phyloP scores from a whole-genome alignment of 1,140 invertebrate genomes.

The Parasteatoda tepidariorum region DNA sequence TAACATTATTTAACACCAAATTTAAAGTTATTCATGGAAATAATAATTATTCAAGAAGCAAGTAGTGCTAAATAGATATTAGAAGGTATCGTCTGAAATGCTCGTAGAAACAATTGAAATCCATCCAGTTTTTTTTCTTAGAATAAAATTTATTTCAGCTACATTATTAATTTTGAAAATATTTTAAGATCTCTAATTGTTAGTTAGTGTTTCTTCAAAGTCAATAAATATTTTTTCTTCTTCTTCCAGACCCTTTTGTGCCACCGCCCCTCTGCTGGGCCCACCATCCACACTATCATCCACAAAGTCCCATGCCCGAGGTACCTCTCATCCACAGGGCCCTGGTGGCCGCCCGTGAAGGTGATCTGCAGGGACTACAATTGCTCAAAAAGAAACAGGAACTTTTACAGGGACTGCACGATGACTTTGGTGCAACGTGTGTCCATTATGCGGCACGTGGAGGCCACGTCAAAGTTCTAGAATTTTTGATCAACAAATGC shows the following conservation, averaged over 20 bases:
- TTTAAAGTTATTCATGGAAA: too few species aligned
- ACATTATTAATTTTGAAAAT: too few species aligned
- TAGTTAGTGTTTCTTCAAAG: too few species aligned
- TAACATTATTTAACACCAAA: too few species aligned
- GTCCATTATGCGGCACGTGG: conserved; percentile 70
- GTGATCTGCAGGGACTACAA: conserved; percentile 63
- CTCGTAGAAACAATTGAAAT: too few species aligned
- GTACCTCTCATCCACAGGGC: conserved; percentile 62
- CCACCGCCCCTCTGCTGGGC: conserved; percentile 40
- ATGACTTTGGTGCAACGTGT: conserved; percentile 68
- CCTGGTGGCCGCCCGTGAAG: conserved; percentile 63
- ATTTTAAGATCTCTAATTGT: too few species aligned
- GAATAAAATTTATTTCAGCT: too few species aligned
- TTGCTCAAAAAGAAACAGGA: conserved; percentile 60
- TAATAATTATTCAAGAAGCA: too few species aligned
- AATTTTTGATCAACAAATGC: conserved; percentile 66
- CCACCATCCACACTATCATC: conserved; percentile 30
- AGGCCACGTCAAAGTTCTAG: conserved; percentile 66
- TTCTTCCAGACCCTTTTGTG: conserved; percentile 27
- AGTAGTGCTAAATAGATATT: too few species aligned
- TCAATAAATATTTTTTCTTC: too few species aligned
- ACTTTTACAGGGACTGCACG: conserved; percentile 62
- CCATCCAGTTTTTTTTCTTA: too few species aligned
- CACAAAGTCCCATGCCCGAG: conserved; percentile 46
- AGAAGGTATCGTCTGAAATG: too few species aligned